Base-by-base conservation (phyloP, 2,888 invertebrate species). In the Campoplex capitator region DNA sequence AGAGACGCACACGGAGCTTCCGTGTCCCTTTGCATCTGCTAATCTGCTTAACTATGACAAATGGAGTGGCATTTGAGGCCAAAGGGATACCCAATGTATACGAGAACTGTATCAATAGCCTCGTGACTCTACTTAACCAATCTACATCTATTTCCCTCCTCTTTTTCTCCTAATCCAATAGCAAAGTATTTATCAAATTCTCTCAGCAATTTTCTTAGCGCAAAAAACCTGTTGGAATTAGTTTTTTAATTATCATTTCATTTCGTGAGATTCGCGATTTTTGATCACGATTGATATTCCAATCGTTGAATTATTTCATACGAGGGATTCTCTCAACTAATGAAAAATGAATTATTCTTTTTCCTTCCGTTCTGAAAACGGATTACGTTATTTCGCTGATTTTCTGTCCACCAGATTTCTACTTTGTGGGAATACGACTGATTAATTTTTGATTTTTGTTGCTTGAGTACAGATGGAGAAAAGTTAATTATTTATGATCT, bases 1-100 rank as follows among this genome's bases (percentile, higher is more conserved):
- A 65, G 81, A 74, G 51, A 74, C 32, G 48, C 74, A 74, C 56
- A 45, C 68, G 76, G 32, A 18, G 45, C 13, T 65, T 71, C 38
- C 16, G 62, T 62, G 74, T 74, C 78, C 62, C 82, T 78, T 83
- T 82, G 77, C 85, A 68, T 78, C 75, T 74, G 42, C 74, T 75
- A 78, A 83, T 86, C 83, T 74, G 87, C 81, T 84, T 82, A 84
- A 70, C 84, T 70, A 45, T 85, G 78, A 85, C 81, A 85, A 85
- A 87, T 45, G 85, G 78, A 85, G 81, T 84, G 78, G 74, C 85
- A 65, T 78, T 83, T 83, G 70, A 83, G 78, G 68, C 75, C 70
- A 70, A 11, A 54, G 38, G 58, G 35, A 71, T 71, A 48, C 32
- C 48, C 38, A 70, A 74, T 74, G 78, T 86, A 78, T 83, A 54